These are phyloP conservation scores for Flabesymbios commensalis DNA, from an alignment of 2,888 invertebrate species.

Conservation along the genomic window DNA sequence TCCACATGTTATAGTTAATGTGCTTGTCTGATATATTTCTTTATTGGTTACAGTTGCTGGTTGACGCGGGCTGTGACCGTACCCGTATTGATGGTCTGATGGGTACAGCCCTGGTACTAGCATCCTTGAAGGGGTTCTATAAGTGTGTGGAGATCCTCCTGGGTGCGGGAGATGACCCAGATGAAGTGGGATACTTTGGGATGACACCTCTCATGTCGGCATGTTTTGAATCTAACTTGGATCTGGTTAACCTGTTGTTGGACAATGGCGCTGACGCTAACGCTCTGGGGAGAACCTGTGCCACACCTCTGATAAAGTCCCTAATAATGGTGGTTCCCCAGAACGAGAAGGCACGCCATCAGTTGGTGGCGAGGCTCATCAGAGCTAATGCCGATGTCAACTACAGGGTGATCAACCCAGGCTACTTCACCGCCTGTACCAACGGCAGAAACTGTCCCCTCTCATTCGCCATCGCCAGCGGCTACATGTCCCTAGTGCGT, in stretches of 20 bases:
- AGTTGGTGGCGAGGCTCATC: constrained; percentile 14
- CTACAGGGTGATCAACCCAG: constrained; percentile 1
- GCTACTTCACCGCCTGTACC: constrained; percentile 21
- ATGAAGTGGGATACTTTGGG: constrained; percentile 23
- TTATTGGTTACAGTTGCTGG: constrained; percentile 11
- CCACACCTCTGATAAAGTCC: constrained; percentile 3
- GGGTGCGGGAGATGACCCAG: constrained; percentile 21
- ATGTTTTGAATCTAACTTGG: constrained; percentile 13
- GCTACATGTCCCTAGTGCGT: constrained; percentile 20
- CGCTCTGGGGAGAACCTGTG: constrained; percentile 4
- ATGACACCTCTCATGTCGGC: constrained; percentile 24
- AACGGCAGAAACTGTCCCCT: constrained; percentile 25
- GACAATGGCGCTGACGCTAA: constrained; percentile 17
- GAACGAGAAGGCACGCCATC: constrained; percentile 12
- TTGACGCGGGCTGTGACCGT: constrained; percentile 21
- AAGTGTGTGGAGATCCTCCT: constrained; percentile 12
- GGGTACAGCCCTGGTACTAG: constrained; percentile 22
- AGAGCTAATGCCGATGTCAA: constrained; percentile 22
- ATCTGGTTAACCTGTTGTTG: constrained; percentile 14
- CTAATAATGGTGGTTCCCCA: constrained; percentile 1
- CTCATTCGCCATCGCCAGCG: constrained; percentile 19
- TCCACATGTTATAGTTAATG: too few species aligned
- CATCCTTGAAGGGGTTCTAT: constrained; percentile 10
- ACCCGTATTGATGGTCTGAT: constrained; percentile 19
- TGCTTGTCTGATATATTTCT: too few species aligned